Evolutionary conservation across 2,797 vertebrate species (phyloP).

Genomic region (Sebastes trivittatus): DNA sequence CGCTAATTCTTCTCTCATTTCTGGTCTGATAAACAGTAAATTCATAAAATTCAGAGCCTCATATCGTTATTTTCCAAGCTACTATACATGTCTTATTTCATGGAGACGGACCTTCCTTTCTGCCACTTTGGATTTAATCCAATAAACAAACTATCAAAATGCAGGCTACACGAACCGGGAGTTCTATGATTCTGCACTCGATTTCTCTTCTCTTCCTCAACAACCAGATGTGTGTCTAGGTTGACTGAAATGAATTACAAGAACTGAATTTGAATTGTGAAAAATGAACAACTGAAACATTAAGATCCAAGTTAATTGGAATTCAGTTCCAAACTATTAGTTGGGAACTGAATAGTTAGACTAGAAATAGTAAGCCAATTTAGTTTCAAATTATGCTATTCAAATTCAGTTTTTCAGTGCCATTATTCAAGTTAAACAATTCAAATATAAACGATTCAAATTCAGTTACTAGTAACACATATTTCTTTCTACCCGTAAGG

Average conservation of each 20-base stretch:
- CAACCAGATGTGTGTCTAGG: not conserved
- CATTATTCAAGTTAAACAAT: not conserved
- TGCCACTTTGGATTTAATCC: not conserved
- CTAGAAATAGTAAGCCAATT: not conserved
- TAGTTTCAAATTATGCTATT: not conserved
- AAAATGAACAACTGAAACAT: not conserved
- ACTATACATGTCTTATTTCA: no score
- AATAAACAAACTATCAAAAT: not conserved
- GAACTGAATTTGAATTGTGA: not conserved
- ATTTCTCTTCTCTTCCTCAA: not conserved
- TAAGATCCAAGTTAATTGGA: not conserved
- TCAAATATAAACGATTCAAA: not conserved
- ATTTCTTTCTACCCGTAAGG: no score
- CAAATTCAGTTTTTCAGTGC: not conserved
- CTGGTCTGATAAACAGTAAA: no score
- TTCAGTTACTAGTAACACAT: no score
- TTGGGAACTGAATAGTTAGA: no score
- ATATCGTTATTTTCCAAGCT: no score
- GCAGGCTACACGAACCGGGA: not conserved
- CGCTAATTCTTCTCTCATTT: no score
- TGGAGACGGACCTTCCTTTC: no score
- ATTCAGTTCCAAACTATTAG: not conserved
- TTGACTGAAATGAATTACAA: not conserved
- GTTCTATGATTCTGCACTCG: not conserved
- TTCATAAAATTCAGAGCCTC: no score